Conservation (phyloP, 2,888 invertebrate genomes). For the Drosophila subsilvestris region DNA sequence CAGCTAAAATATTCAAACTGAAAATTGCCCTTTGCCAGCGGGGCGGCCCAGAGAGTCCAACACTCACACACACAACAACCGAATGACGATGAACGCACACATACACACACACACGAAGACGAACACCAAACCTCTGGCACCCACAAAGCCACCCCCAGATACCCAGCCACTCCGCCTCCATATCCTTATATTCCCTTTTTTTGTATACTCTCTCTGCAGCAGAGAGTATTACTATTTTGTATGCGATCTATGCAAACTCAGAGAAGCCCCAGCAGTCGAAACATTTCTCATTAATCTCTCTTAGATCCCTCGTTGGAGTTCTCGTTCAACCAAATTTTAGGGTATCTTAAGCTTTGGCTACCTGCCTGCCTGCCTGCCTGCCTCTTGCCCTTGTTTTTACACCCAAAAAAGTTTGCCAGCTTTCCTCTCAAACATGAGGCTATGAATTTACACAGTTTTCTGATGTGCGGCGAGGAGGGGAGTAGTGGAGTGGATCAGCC, state of each 20-base stretch:
- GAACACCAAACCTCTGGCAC: not conserved
- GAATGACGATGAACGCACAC: too few relatives aligned
- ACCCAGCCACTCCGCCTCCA: not conserved
- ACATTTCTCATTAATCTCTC: not conserved
- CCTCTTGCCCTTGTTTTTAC: slow-evolving; percentile 26
- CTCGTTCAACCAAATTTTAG: too few relatives aligned
- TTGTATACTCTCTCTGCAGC: not conserved
- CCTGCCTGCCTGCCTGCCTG: not conserved
- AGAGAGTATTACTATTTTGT: not conserved
- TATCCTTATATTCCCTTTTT: not conserved
- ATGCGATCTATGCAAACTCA: not conserved
- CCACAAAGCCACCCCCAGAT: not conserved
- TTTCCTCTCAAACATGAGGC: slow-evolving; percentile 46
- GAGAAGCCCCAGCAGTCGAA: not conserved
- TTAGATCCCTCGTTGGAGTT: too few relatives aligned
- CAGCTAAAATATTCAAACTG: slow-evolving; percentile 78
- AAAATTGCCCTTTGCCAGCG: slow-evolving; percentile 72
- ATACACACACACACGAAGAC: slow-evolving; percentile 7
- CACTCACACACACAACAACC: slow-evolving; percentile 13
- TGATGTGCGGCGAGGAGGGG: not conserved
- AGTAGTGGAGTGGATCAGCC: not conserved
- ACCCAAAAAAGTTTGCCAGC: slow-evolving; percentile 38
- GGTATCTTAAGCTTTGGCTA: not conserved
- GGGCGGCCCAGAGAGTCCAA: slow-evolving; percentile 18
- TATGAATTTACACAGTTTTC: slow-evolving; percentile 65